Base-by-base conservation (phyloP, 2,888 invertebrate genomes). In the Syrista parreyssii region DNA sequence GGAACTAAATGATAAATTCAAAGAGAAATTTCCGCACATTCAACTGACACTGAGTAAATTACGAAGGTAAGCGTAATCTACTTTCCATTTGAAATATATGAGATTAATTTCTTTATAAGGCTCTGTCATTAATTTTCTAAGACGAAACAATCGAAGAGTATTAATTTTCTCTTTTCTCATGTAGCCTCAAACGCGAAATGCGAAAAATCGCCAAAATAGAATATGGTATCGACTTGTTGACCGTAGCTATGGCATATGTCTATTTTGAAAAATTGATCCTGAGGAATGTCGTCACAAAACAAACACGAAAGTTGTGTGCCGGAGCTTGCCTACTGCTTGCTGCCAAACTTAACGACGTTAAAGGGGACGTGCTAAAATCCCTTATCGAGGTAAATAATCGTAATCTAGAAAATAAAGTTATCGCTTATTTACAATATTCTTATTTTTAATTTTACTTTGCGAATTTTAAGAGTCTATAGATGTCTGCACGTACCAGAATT, bases 261-360 rank as follows among this genome's bases (percentile, higher is more conserved):
- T 99, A 98, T 92, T 99, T 99, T 92, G 99, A 99, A 91, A 98
- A 98, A 91, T 93, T 99, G 77, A 98, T 99, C 85, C 93, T 98
- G 75, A 96, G 96, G 83, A 96, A 97, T 89, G 93, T 98, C 80
- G 97, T 99, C 75, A 98, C 98, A 88, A 99, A 99, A 92, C 96
- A 95, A 89, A 99, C 99, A 90, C 94, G 99, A 73, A 99, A 99
- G 92, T 93, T 98, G 79, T 98, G 98, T 90, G 98, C 99, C 30
- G 99, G 98, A 69, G 98, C 98, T 23, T 98, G 98, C 91, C 93
- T 99, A 77, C 92, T 99, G 79, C 93, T 99, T 23, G 97, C 99
- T 68, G 98, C 99, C 68, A 99, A 99, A 92, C 94, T 99, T 87
- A 99, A 99, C 91, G 99, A 99, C 90, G 96, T 98, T 73, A 99